Conservation (phyloP, 2,113 vertebrate genomes). For the Catagonus wagneri region DNA sequence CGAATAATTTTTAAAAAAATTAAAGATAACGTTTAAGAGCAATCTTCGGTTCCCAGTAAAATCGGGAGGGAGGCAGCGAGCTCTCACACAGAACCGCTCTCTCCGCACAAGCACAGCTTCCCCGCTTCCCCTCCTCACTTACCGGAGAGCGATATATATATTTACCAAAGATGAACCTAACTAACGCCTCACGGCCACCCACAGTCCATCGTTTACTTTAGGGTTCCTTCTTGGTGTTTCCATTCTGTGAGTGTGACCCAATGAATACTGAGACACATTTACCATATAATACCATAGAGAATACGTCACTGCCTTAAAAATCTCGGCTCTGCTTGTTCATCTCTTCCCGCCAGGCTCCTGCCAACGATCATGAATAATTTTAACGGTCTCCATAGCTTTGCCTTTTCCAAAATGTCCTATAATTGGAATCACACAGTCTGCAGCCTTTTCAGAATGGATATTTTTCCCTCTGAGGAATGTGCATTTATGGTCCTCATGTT, state of each 20-base stretch:
- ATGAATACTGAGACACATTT: not conserved
- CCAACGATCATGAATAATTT: not conserved
- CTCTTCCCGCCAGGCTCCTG: not conserved
- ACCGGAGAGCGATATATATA: not conserved
- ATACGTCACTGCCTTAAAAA: not conserved
- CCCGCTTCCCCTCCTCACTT: not conserved
- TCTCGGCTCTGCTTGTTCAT: not conserved
- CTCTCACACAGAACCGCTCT: not conserved
- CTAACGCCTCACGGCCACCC: not conserved
- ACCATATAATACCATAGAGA: not conserved
- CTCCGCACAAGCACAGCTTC: not conserved
- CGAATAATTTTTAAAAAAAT: not conserved
- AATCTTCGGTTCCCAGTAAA: not conserved
- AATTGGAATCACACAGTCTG: not conserved
- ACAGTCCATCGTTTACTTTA: not conserved
- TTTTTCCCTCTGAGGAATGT: not conserved
- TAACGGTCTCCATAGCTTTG: not conserved
- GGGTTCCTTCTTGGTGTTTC: not conserved
- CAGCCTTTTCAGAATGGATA: not conserved
- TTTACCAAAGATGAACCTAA: not conserved
- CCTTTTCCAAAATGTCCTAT: not conserved
- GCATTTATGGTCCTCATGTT: not conserved
- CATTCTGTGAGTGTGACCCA: not conserved
- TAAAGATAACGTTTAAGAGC: not conserved
- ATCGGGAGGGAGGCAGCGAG: not conserved